phyloP scores from a whole-genome alignment of 2,888 invertebrate species.

The Diachrysia chrysitis region DNA sequence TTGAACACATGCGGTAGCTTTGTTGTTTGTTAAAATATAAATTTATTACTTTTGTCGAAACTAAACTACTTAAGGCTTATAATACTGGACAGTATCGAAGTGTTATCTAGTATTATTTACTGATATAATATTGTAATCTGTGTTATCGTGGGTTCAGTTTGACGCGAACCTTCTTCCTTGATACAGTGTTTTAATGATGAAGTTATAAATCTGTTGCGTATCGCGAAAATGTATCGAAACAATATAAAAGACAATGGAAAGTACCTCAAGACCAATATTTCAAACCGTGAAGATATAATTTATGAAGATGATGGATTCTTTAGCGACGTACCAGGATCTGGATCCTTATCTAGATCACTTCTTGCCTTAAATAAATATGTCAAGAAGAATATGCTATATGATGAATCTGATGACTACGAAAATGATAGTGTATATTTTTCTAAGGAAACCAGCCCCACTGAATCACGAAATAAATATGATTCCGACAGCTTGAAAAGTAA shows the following conservation, averaged over 20 bases:
- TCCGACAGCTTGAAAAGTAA: slow-evolving; percentile 77
- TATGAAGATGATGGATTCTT: slow-evolving; percentile 81
- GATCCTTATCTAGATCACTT: slow-evolving; percentile 80
- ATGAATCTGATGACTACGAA: slow-evolving; percentile 71
- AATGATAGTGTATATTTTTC: slow-evolving; percentile 82
- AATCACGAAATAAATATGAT: slow-evolving; percentile 78
- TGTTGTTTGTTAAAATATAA: slow-evolving; percentile 63
- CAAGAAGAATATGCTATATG: slow-evolving; percentile 82
- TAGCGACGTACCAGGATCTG: slow-evolving; percentile 78
- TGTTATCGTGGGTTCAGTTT: slow-evolving; percentile 70
- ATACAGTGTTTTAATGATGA: slow-evolving; percentile 67
- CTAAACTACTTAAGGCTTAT: slow-evolving; percentile 29
- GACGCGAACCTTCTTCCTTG: slow-evolving; percentile 62
- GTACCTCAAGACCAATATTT: slow-evolving; percentile 42
- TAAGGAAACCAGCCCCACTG: slow-evolving; percentile 83
- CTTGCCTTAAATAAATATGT: slow-evolving; percentile 83
- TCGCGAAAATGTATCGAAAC: slow-evolving; percentile 66
- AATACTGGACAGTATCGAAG: slow-evolving; percentile 65
- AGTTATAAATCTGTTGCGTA: slow-evolving; percentile 50
- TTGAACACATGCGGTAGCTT: slow-evolving; percentile 71
- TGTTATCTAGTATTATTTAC: slow-evolving; percentile 72
- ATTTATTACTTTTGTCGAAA: slow-evolving; percentile 56
- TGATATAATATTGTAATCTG: slow-evolving; percentile 75
- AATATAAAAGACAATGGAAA: slow-evolving; percentile 52
- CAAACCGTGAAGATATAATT: slow-evolving; percentile 55